Evolutionary conservation across 2,888 invertebrate species (phyloP), one percentile per base, ranked within the genome.

Genomic region (Patella caerulea): DNA sequence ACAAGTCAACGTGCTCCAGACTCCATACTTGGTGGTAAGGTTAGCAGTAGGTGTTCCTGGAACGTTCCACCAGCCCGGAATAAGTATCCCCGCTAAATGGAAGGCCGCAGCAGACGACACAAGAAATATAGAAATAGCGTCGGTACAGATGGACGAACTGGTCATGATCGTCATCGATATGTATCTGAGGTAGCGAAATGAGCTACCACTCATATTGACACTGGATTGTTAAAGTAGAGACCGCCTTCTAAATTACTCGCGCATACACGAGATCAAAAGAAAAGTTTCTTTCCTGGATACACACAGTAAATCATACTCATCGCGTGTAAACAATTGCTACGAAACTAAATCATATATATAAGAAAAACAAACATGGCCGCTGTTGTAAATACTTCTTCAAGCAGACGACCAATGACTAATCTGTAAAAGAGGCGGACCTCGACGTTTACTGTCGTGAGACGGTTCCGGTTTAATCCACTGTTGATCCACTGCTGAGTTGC

Each of bases 21-120:
- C 72, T 56, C 76, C 76, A 15, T 76, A 76, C 5, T 71, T 29
- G 45, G 72, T 59, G 11, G 76, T 76, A 2, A 24, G 29, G 65
- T 76, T 76, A 7, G 71, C 70, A n/a, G 71, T n/a, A 17, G 72
- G 52, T 2, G 12, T 14, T 9, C 65, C 45, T 5, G 55, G 71
- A 7, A 76, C 76, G 11, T 72, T 55, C 76, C 76, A 76, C 76
- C 76, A 76, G n/a, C 76, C 76, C 3, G 76, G 76, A 15, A 54
- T 71, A 17, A 76, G 45, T 19, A 76, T 29, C n/a, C 76, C 76
- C 2, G 71, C 71, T n/a, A 76, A 59, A n/a, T 76, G 76, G 56
- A 71, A 76, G 14, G 76, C 76, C 15, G 72, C 54, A 12, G 76
- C 70, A 19, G 59, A 54, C 29, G 76, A 71, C 71, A 55, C 76